Base-by-base conservation (phyloP, 2,888 invertebrate genomes). In the Vannuccia rotundouncinata region DNA sequence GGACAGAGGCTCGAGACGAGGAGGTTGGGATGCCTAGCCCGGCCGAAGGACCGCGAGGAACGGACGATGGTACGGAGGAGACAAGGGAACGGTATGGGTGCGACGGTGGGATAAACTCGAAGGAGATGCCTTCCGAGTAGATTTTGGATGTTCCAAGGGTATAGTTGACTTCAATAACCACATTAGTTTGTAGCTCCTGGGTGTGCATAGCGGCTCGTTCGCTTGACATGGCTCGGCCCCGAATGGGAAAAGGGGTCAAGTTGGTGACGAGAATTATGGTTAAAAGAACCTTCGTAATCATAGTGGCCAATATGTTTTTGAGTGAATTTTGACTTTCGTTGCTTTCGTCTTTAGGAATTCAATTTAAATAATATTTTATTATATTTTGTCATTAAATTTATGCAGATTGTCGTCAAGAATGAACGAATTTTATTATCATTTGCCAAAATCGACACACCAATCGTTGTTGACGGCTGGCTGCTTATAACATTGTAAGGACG, bases 201-300 rank as follows among this genome's bases (percentile, higher is more conserved):
- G 66, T 17, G 22, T 66, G 66, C 66, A 66, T n/a, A 13, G 17
- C 66, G 22, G 66, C 66, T n/a, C 66, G 66, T 22, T 66, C 66
- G 66, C 66, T 66, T 2, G 66, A 66, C 66, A 66, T 66, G 66
- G 66, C 66, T 5, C 66, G 66, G 5, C 66, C 66, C 2, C 66
- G 66, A 22, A 66, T 66, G 10, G 66, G 66, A 17, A 17, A 66
- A 22, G 66, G 66, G 2, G 66, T 66, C 5, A 66, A 27, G 22
- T 66, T 66, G 2, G 66, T 66, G 22, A 66, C 10, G 2, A 66
- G 66, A 66, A 66, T 66, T 2, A 22, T 27, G 10, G 66, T 66
- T 2, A 66, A 27, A 5, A 66, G 22, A 22, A 13, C 5, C 22
- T 66, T 66, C 25, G 66, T 66, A 66, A 22, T 22, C 66, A 66